These are phyloP conservation scores for Limnephilus auricula DNA, from an alignment of 2,888 invertebrate species.

Conservation along the genomic window DNA sequence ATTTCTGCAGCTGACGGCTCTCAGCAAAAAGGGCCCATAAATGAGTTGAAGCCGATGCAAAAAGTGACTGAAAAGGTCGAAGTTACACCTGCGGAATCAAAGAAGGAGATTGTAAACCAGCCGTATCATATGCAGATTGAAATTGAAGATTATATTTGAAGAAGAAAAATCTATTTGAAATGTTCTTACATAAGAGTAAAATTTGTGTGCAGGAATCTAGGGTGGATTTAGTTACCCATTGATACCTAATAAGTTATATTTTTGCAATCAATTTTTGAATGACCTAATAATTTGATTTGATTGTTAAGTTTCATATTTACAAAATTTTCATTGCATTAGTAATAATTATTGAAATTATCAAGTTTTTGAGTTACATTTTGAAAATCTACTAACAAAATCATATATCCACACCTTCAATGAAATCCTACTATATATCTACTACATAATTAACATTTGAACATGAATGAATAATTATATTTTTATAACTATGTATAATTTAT, in stretches of 20 bases:
- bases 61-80: not conserved
- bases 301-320: not conserved
- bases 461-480: not conserved
- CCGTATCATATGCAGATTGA: constrained; percentile 62
- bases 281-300: not conserved
- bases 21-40: not conserved
- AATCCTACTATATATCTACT: not conserved
- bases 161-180: not conserved
- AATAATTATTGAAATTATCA: not conserved
- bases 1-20: constrained; percentile 25
- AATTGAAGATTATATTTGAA: constrained; percentile 64
- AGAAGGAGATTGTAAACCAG: constrained; percentile 14
- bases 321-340: not conserved
- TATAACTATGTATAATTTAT: not conserved
- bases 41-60: not conserved
- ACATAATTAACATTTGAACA: not conserved
- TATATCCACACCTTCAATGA: not conserved
- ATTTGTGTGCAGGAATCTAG: not conserved
- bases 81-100: not conserved
- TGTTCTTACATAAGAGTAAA: not conserved
- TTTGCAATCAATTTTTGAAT: not conserved
- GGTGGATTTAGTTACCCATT: not conserved
- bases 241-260: not conserved
- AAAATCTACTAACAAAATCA: not conserved
- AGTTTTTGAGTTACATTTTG: not conserved